phyloP scores from a whole-genome alignment of 2,888 invertebrate species.

The Cheilosia pagana region DNA sequence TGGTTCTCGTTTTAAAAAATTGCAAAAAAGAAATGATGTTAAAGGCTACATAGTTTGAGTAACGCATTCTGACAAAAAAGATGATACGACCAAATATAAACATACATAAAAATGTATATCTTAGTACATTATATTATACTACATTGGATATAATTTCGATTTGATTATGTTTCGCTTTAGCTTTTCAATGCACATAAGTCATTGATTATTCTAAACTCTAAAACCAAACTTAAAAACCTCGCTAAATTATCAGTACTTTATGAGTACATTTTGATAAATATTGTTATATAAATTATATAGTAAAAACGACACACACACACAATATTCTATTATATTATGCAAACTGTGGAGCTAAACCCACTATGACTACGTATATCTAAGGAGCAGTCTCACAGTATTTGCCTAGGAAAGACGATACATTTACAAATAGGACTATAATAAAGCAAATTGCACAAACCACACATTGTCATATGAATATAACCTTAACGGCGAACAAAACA shows the following conservation, averaged over 20 bases:
- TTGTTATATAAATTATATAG: conserved; percentile 3
- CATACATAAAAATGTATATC: not conserved
- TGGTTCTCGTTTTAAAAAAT: too few relatives aligned
- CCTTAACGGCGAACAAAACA: conserved; percentile 22
- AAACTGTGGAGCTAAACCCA: conserved; percentile 48
- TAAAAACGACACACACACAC: conserved; percentile 68
- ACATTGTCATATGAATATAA: conserved; percentile 52
- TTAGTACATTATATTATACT: conserved; percentile 18
- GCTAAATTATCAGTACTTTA: conserved; percentile 29
- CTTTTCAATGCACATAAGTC: conserved; percentile 50
- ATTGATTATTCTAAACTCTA: conserved; percentile 53
- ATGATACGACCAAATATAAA: conserved; percentile 4
- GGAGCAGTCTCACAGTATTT: conserved; percentile 53
- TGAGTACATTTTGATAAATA: conserved; percentile 28
- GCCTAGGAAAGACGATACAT: conserved; percentile 45
- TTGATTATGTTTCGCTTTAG: conserved; percentile 8
- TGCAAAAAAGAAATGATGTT: too few relatives aligned
- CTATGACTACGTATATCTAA: conserved; percentile 59
- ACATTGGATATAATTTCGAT: conserved; percentile 1
- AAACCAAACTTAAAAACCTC: conserved; percentile 16
- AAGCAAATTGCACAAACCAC: conserved; percentile 64
- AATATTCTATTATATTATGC: conserved; percentile 58
- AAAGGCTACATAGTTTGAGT: too few relatives aligned
- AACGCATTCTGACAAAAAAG: not conserved
- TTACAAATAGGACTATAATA: conserved; percentile 39